phyloP scores from a whole-genome alignment of 2,888 invertebrate genomes.

The Cheilosia vernalis region DNA sequence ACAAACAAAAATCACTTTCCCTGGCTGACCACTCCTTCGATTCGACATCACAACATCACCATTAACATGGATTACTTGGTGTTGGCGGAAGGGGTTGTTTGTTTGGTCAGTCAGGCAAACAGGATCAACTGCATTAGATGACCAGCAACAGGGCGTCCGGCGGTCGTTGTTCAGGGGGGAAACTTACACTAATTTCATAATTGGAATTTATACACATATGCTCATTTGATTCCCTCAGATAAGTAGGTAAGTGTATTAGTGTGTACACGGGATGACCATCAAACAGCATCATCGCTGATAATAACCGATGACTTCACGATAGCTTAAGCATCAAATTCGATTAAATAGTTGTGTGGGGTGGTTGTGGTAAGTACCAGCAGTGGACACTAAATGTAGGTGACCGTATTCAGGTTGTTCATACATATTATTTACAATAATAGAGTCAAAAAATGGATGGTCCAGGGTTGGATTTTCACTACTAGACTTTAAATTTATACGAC shows the following conservation, averaged over 20 bases:
- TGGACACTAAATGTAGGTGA: slow-evolving; percentile 10
- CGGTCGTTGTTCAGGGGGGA: not conserved
- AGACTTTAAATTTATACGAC: no score
- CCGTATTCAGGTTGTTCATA: slow-evolving; percentile 15
- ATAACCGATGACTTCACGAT: slow-evolving; percentile 42
- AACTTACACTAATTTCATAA: slow-evolving; percentile 65
- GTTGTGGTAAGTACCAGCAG: not conserved
- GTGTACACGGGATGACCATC: slow-evolving; percentile 45
- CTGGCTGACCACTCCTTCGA: slow-evolving; percentile 18
- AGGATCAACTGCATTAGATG: slow-evolving; percentile 57
- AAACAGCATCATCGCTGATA: slow-evolving; percentile 59
- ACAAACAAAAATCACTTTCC: slow-evolving; percentile 9
- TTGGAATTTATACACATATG: slow-evolving; percentile 55
- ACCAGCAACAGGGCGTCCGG: slow-evolving; percentile 39
- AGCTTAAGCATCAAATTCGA: slow-evolving; percentile 44
- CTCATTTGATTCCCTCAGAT: slow-evolving; percentile 45
- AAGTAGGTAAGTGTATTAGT: slow-evolving; percentile 45
- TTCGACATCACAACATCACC: slow-evolving; percentile 1
- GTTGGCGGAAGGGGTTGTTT: slow-evolving; percentile 43
- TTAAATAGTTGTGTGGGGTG: slow-evolving; percentile 15
- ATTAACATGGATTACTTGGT: slow-evolving; percentile 11
- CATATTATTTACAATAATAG: no score
- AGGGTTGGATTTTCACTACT: no score
- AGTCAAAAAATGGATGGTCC: no score
- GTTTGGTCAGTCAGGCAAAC: slow-evolving; percentile 45